Evolutionary conservation across 2,797 vertebrate genomes (phyloP).

Genomic region (Mus minutoides): DNA sequence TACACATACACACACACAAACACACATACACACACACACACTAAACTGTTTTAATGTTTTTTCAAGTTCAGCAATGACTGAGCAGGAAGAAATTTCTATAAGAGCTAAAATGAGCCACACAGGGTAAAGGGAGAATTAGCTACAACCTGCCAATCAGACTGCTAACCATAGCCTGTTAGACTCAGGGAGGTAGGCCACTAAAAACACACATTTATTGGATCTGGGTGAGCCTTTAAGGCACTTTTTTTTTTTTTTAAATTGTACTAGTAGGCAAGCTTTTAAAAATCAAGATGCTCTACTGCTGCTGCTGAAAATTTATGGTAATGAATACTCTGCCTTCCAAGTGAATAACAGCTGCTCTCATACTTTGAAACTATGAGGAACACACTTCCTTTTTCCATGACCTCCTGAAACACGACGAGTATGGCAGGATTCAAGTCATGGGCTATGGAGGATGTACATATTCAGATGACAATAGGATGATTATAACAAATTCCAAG

Average conservation of each 20-base stretch:
- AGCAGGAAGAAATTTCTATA: not conserved
- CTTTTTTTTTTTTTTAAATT: not conserved
- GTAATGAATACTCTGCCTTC: not conserved
- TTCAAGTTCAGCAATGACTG: not conserved
- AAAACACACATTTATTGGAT: not conserved
- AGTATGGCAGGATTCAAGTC: not conserved
- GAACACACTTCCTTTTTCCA: not conserved
- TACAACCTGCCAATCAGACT: not conserved
- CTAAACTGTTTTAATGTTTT: not conserved
- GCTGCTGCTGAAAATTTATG: not conserved
- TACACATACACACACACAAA: not conserved
- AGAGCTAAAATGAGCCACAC: not conserved
- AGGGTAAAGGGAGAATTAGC: not conserved
- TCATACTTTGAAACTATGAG: too few species aligned
- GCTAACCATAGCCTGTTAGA: not conserved
- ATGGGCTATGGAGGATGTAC: not conserved
- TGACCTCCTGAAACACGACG: not conserved
- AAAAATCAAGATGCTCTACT: not conserved
- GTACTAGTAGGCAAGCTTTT: not conserved
- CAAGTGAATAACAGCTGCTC: not conserved
- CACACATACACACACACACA: not conserved
- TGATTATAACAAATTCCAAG: not conserved
- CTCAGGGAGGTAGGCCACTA: not conserved
- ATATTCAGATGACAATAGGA: not conserved
- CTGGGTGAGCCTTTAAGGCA: not conserved